Conservation (phyloP, 2,888 invertebrate species). For the Brassicogethes aeneus region DNA sequence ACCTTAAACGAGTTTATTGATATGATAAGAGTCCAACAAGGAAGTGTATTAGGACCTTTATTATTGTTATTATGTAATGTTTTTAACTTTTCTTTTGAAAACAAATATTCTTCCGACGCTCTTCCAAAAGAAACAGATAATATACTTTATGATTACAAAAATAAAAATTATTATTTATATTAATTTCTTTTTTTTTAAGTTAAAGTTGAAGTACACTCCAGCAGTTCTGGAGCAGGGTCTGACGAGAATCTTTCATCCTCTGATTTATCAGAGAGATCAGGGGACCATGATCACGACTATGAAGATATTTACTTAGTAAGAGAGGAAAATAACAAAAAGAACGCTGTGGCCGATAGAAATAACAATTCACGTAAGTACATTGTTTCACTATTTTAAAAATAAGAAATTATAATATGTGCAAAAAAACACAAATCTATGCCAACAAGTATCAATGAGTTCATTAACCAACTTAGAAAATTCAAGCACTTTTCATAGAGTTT, state of each 20-base stretch:
- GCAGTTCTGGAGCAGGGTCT: constrained; percentile 55
- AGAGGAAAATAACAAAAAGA: constrained; percentile 40
- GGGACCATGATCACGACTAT: constrained; percentile 60
- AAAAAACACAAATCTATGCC: no score
- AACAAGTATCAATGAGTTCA: no score
- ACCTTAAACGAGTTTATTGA: background rate
- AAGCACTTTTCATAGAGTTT: no score
- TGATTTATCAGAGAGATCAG: constrained; percentile 44
- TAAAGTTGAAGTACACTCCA: constrained; percentile 81
- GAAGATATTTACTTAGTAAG: constrained; percentile 72
- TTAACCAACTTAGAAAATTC: no score
- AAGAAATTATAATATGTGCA: no score
- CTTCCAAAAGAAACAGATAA: no score
- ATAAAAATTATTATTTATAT: constrained; percentile 1
- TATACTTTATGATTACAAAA: constrained; percentile 11
- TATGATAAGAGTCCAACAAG: background rate
- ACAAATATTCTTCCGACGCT: background rate
- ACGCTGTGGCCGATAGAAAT: constrained; percentile 11
- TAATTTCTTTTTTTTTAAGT: constrained; percentile 44
- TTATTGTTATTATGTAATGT: background rate
- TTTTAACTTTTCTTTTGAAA: background rate
- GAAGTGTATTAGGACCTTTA: background rate
- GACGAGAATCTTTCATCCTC: constrained; percentile 55
- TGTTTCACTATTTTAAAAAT: no score
- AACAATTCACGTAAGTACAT: constrained; percentile 10